Base-by-base conservation (phyloP, 2,113 vertebrate species). In the Indicator indicator region DNA sequence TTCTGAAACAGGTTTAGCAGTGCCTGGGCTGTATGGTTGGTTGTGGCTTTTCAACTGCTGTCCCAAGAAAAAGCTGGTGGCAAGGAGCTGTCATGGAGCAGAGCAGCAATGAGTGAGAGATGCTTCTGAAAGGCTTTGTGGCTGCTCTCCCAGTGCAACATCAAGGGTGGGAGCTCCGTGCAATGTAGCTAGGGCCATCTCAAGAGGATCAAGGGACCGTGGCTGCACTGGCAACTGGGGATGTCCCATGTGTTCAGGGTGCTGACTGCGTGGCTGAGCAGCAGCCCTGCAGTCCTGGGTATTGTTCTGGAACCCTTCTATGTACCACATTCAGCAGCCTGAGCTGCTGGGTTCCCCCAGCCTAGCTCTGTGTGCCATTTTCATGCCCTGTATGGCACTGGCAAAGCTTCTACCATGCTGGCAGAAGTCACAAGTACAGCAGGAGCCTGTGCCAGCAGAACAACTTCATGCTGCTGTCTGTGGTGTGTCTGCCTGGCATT, bases 21-120 rank as follows among this genome's bases (percentile, higher is more conserved):
- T 28, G 24, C 71, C 44, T 12, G 59, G 63, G 16, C 70, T 75
- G 40, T 5, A 1, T 0, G 1, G 30, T 8, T 16, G 42, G 24
- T 16, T 9, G 71, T 11, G 68, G 38, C 30, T 93, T 32, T 28
- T 17, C n/a, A 3, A n/a, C 46, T 33, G 17, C 16, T 2, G 1
- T 36, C 12, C 48, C 5, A 0, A 58, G 38, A 19, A 11, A 10
- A 63, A 44, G 73, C 10, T 0, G 6, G 55, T 14, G 72, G 26
- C 69, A 19, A 5, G 5, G 46, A 54, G 60, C 17, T 5, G 71
- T 23, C 16, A 26, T 27, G 2, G 63, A 42, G 63, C n/a, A 38
- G 33, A 78, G 23, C 44, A 11, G 55, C 0, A 0, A 1, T 1
- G 46, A 28, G 12, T 0, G 2, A 20, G 13, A 17, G 44, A 1